Evolutionary conservation across 2,888 invertebrate species (phyloP), one percentile per base, ranked within the genome.

Genomic region (Chrysotoxum bicinctum): DNA sequence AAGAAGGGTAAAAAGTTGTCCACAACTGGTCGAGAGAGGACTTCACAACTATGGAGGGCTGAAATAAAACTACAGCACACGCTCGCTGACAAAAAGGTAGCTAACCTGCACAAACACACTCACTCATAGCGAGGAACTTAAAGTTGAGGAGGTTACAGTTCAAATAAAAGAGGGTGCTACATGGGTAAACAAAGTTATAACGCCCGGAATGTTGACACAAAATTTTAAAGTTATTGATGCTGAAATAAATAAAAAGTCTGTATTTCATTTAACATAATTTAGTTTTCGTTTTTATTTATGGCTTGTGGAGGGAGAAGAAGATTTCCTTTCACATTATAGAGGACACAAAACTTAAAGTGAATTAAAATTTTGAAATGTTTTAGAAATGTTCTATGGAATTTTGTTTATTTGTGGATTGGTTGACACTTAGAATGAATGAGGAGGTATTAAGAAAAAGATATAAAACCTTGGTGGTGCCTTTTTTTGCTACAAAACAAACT

Each of bases 1-100:
- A 85, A 81, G 80, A 85, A 85, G 85, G 85, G 85, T 85, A 80
- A 77, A 80, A 80, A 73, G 70, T 50, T 80, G 81, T 81, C 77
- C 76, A 77, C 76, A 69, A 77, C 69, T 77, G 81, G 68, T 48
- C 66, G 45, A 54, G 45, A 54, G 45, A 68, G 70, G 66, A 66
- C 66, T 66, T 43, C 40, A 62, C 43, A 21, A n/a, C n/a, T 56
- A 30, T 35, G 32, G 8, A 64, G 48, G 26, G 16, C 35, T 37
- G 23, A 7, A 54, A 50, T 66, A 66, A 50, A 66, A 50, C 35
- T 66, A 50, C 23, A 43, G 43, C 43, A 43, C 62, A 43, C 62
- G 62, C 23, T 66, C 21, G 50, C 66, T 50, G 48, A 16, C 66
- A 48, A 43, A 66, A 66, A 66, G 66, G 32, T 66, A 66, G 48